Evolutionary conservation across 2,113 vertebrate genomes (phyloP).

Genomic region (Ancistrus triradiatus): DNA sequence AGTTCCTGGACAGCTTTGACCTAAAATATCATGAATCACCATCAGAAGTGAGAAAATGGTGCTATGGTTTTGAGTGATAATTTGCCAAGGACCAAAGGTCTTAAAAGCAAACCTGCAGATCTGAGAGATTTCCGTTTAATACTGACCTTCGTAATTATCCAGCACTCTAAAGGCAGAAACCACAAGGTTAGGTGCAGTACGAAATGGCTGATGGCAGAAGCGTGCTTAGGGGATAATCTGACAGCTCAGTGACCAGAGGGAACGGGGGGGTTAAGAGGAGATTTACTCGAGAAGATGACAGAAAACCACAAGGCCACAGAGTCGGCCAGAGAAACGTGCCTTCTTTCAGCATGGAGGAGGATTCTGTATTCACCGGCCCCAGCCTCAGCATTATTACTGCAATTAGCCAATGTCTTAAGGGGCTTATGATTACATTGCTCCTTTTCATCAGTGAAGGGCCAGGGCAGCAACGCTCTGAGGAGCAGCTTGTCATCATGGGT

Average conservation of each 20-base stretch:
- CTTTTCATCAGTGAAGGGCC: conserved; percentile 65
- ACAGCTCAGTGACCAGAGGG: conserved; percentile 35
- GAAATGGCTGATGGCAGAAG: conserved; percentile 31
- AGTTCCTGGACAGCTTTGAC: conserved; percentile 15
- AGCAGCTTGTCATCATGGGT: conserved; percentile 43
- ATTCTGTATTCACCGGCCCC: conserved; percentile 43
- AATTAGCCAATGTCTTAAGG: conserved; percentile 60
- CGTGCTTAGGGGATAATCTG: conserved; percentile 36
- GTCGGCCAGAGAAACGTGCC: conserved; percentile 36
- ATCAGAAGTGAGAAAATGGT: conserved; percentile 26
- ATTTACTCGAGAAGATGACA: conserved; percentile 33
- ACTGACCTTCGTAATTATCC: conserved; percentile 33
- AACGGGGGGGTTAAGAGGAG: conserved; percentile 13
- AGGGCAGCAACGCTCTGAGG: conserved; percentile 56
- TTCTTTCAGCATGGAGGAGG: conserved; percentile 36
- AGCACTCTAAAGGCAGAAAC: conserved; percentile 22
- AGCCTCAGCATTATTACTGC: conserved; percentile 57
- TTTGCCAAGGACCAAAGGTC: conserved; percentile 36
- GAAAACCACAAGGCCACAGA: conserved; percentile 44
- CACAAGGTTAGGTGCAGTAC: conserved; percentile 20
- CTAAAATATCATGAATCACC: conserved; percentile 4
- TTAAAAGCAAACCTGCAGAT: conserved; percentile 34
- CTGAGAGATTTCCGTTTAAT: conserved; percentile 34
- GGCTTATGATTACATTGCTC: conserved; percentile 58
- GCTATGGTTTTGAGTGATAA: conserved; percentile 28